phyloP scores from a whole-genome alignment of 2,797 vertebrate species.

The Anguilla marmorata region DNA sequence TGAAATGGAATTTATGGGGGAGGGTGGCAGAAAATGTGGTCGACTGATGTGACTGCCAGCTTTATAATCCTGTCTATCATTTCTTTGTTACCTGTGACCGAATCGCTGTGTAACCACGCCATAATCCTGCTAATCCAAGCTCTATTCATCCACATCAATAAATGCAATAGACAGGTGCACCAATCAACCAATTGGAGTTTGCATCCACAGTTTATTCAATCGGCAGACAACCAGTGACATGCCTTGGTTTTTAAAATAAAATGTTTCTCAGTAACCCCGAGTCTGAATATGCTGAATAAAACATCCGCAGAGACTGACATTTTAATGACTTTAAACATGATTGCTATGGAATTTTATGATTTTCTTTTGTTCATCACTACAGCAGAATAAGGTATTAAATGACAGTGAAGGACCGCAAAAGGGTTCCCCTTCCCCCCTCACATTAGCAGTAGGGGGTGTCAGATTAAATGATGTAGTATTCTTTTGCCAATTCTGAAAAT shows the following conservation, averaged over 20 bases:
- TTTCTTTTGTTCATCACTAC: slow-evolving; percentile 18
- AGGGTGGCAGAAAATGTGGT: neutral
- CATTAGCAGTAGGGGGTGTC: slow-evolving; percentile 29
- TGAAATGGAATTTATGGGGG: neutral
- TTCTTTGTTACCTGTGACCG: neutral
- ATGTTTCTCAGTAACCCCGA: neutral
- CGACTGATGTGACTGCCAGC: neutral
- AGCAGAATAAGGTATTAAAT: slow-evolving; percentile 42
- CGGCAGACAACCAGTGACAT: neutral
- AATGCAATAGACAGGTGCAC: neutral
- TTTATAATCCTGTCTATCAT: neutral
- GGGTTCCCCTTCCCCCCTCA: slow-evolving; percentile 12
- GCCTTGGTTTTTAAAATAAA: neutral
- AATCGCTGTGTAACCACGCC: neutral
- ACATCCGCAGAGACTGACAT: slow-evolving; percentile 38
- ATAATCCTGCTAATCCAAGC: neutral
- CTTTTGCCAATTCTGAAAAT: slow-evolving; percentile 50
- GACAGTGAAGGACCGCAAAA: slow-evolving; percentile 41
- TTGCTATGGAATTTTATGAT: slow-evolving; percentile 24
- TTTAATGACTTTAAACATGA: slow-evolving; percentile 44
- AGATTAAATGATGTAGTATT: slow-evolving; percentile 34
- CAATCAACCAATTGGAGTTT: neutral
- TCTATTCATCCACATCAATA: neutral
- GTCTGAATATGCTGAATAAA: neutral
- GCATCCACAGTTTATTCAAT: neutral